phyloP scores from a whole-genome alignment of 1,140 invertebrate species.

The Drosophila lowei region DNA sequence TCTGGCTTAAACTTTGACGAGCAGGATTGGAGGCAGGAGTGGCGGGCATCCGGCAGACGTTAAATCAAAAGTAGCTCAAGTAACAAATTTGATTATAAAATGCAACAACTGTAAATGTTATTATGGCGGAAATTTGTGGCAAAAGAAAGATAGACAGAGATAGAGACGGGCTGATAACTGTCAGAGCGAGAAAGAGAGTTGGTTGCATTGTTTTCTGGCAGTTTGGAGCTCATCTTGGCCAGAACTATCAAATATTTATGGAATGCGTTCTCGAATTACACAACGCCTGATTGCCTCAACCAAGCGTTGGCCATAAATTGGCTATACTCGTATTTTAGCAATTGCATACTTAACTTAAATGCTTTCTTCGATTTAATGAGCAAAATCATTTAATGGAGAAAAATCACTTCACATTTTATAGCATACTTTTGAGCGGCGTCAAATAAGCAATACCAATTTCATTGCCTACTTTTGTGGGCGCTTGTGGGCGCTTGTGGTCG shows the following conservation, averaged over 20 bases:
- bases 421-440: no score
- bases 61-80: conserved; percentile 68
- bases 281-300: no score
- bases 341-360: no score
- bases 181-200: not conserved
- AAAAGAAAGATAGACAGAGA: not conserved
- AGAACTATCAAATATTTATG: no score
- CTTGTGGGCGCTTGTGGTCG: not conserved
- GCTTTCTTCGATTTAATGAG: no score
- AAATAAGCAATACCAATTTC: not conserved
- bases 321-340: no score
- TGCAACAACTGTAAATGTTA: conserved; percentile 80
- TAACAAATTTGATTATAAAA: conserved; percentile 79
- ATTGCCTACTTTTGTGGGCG: conserved; percentile 6
- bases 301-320: no score
- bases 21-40: conserved; percentile 12
- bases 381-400: no score
- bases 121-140: conserved; percentile 67
- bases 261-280: no score
- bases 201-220: conserved; percentile 42
- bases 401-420: no score
- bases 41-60: conserved; percentile 48
- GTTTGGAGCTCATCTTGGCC: conserved; percentile 1
- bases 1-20: conserved; percentile 76
- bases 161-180: no score